phyloP scores from a whole-genome alignment of 2,888 invertebrate genomes.

The Danaus chrysippus region DNA sequence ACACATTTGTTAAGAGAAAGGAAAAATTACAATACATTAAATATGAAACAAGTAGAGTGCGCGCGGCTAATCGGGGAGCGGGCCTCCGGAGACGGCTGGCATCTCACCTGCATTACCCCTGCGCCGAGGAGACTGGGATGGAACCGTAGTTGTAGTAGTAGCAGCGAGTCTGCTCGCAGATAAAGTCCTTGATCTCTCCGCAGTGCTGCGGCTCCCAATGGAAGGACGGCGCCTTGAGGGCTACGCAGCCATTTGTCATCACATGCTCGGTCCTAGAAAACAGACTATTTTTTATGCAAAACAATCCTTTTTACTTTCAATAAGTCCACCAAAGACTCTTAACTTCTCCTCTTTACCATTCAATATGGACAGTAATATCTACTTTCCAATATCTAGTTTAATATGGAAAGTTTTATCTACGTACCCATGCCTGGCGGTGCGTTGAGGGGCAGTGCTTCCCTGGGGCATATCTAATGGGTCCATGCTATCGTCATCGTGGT shows the following conservation, averaged over 20 bases:
- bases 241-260: slow-evolving; percentile 85
- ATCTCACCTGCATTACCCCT: slow-evolving; percentile 94
- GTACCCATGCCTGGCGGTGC: slow-evolving; percentile 87
- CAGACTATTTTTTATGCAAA: slow-evolving; percentile 72
- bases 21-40: slow-evolving; percentile 34
- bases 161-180: slow-evolving; percentile 93
- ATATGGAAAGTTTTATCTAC: slow-evolving; percentile 25
- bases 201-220: slow-evolving; percentile 92
- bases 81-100: slow-evolving; percentile 78
- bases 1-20: slow-evolving; percentile 37
- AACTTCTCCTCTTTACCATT: background rate
- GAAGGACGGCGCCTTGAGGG: slow-evolving; percentile 86
- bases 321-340: background rate
- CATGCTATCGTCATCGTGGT: slow-evolving; percentile 76
- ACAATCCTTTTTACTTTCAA: slow-evolving; percentile 28
- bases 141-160: slow-evolving; percentile 95
- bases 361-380: background rate
- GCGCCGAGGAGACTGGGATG: slow-evolving; percentile 92
- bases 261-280: slow-evolving; percentile 76
- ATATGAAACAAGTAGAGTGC: slow-evolving; percentile 39
- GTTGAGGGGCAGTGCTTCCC: slow-evolving; percentile 88
- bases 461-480: slow-evolving; percentile 82
- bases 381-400: background rate
- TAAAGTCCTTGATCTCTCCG: slow-evolving; percentile 90
- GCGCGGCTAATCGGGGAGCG: slow-evolving; percentile 73